Conservation (phyloP, 2,113 vertebrate species). For the Nerophis lumbriciformis region DNA sequence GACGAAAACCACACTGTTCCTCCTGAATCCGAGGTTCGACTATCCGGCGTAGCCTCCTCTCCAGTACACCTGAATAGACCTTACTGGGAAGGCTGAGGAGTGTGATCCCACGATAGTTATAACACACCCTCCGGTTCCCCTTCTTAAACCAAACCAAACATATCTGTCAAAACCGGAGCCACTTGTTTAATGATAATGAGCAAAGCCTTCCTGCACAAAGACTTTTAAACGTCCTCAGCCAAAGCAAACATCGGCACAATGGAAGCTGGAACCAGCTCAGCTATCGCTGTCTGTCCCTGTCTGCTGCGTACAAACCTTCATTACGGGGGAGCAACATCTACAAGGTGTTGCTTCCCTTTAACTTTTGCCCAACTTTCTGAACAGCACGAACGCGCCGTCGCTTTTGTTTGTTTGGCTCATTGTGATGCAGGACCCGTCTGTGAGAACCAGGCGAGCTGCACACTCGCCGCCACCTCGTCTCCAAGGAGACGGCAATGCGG, state of each 20-base stretch:
- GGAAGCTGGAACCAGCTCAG: slow-evolving; percentile 10
- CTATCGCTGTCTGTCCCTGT: slow-evolving; percentile 19
- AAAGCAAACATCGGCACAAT: slow-evolving; percentile 43
- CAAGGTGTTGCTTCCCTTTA: neutral
- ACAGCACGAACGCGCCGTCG: neutral
- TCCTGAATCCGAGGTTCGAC: no score
- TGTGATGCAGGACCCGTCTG: slow-evolving; percentile 59
- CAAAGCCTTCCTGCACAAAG: slow-evolving; percentile 22
- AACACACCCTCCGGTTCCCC: no score
- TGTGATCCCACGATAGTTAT: no score
- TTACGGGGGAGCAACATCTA: slow-evolving; percentile 11
- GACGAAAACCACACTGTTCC: no score
- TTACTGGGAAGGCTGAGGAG: no score
- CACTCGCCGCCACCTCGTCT: slow-evolving; percentile 42
- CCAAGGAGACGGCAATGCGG: slow-evolving; percentile 49
- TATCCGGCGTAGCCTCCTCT: no score
- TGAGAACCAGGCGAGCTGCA: slow-evolving; percentile 57
- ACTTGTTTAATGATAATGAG: slow-evolving; percentile 23
- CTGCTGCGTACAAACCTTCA: slow-evolving; percentile 2
- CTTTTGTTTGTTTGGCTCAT: slow-evolving; percentile 47
- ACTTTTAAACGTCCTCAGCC: slow-evolving; percentile 16
- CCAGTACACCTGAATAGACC: no score
- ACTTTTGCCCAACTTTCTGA: neutral
- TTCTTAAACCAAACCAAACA: neutral
- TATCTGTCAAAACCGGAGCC: neutral